These are phyloP conservation scores for Drosophila kanapiae DNA, from an alignment of 1,140 invertebrate species.

Conservation along the genomic window DNA sequence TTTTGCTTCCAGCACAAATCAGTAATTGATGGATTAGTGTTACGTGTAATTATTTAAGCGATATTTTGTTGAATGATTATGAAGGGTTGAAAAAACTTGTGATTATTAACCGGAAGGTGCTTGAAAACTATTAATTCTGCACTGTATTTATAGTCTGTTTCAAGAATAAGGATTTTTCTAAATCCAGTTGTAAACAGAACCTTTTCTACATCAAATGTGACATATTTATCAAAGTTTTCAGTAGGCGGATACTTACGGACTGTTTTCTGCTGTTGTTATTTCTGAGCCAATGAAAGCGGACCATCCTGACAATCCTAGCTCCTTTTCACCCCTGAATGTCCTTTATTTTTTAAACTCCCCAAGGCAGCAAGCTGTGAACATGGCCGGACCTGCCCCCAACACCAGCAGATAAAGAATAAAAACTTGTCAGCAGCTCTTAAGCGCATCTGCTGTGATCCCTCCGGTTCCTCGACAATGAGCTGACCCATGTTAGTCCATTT, in stretches of 20 bases:
- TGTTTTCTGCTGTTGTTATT: too few relatives aligned
- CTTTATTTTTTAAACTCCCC: background rate
- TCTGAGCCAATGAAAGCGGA: background rate
- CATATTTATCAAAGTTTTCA: background rate
- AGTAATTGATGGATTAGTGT: slow-evolving; percentile 37
- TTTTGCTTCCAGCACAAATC: slow-evolving; percentile 12
- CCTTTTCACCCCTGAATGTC: slow-evolving; percentile 10
- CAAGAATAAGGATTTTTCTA: background rate
- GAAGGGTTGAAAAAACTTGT: background rate
- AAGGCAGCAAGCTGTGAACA: slow-evolving; percentile 11
- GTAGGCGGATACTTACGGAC: background rate
- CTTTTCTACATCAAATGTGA: background rate
- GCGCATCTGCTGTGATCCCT: slow-evolving; percentile 13
- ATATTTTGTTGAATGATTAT: slow-evolving; percentile 4
- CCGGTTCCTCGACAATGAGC: slow-evolving; percentile 12
- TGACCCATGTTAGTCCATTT: slow-evolving; percentile 43
- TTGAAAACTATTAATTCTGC: background rate
- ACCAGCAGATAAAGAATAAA: slow-evolving; percentile 18
- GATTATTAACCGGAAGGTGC: too few relatives aligned
- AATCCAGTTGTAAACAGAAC: background rate
- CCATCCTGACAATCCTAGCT: background rate
- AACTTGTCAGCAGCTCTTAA: slow-evolving; percentile 67
- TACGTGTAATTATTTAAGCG: slow-evolving; percentile 10
- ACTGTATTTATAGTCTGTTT: background rate
- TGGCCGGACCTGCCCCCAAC: slow-evolving; percentile 2